Percentiles rank a stretch among this genome's conserved stretches.
Conservation (phyloP, 2,797 vertebrate genomes). For the Sebastes goodei region DNA sequence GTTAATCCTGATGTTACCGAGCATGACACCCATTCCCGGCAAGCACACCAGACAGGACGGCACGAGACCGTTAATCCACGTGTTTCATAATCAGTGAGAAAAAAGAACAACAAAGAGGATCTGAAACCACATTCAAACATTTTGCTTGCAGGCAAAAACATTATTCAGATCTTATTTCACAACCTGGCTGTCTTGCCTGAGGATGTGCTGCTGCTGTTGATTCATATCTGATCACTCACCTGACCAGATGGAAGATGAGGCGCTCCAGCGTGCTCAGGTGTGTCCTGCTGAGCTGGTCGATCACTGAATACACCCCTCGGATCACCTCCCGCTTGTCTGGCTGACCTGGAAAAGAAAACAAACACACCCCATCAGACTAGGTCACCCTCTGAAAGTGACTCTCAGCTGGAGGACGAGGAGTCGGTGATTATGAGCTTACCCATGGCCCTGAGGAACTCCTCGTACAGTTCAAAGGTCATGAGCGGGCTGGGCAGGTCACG, state of each 20-base stretch:
- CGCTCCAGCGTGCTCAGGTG: constrained; percentile 94
- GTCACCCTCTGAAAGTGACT: background rate
- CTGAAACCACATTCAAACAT: background rate
- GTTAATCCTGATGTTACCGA: constrained; percentile 9
- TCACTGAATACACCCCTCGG: constrained; percentile 91
- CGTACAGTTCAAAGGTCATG: constrained; percentile 97
- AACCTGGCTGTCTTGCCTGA: background rate
- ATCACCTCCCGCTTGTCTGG: constrained; percentile 91
- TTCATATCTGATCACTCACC: constrained; percentile 75
- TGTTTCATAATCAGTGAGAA: background rate
- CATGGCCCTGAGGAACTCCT: constrained; percentile 96
- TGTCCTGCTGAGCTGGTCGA: constrained; percentile 94
- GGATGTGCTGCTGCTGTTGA: background rate
- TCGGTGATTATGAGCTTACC: constrained; percentile 78
- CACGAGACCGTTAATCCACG: background rate
- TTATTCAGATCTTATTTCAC: background rate
- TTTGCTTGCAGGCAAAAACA: background rate
- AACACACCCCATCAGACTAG: background rate
- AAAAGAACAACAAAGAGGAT: background rate
- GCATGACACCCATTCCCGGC: background rate
- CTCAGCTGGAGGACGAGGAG: background rate
- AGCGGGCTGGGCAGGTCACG: constrained; percentile 95
- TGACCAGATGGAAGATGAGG: constrained; percentile 96
- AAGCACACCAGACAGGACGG: background rate
- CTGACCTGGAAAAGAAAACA: constrained; percentile 81